These are phyloP conservation scores for Tipula helvola DNA, from an alignment of 2,888 invertebrate species.

Conservation along the genomic window DNA sequence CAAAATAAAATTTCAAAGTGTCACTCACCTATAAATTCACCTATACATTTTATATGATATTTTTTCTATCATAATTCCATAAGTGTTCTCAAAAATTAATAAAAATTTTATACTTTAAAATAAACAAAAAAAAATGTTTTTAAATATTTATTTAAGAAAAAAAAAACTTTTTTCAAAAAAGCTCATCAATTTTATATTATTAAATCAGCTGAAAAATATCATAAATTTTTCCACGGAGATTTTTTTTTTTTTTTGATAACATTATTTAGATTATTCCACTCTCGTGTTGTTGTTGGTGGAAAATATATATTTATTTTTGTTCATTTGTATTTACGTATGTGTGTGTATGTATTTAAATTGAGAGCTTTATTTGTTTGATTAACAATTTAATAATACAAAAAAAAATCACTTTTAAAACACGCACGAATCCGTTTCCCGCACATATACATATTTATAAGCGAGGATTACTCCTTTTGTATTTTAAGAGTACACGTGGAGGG, in stretches of 20 bases:
- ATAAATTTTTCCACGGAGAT: constrained; percentile 38
- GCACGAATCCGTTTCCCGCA: neutral
- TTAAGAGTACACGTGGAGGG: neutral
- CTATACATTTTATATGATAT: neutral
- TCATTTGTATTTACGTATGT: neutral
- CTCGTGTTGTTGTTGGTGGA: neutral
- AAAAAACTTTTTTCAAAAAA: neutral
- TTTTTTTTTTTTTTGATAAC: constrained; percentile 20
- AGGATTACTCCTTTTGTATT: neutral
- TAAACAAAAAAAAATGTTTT: neutral
- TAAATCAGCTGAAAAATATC: constrained; percentile 38
- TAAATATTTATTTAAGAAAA: neutral
- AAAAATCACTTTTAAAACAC: neutral
- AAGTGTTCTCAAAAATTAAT: neutral
- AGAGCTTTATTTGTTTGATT: neutral
- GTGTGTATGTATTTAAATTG: neutral
- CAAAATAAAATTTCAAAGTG: no score
- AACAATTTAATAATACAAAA: neutral
- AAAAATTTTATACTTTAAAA: neutral
- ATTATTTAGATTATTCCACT: neutral
- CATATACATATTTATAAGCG: neutral
- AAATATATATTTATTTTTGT: neutral
- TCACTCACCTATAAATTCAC: neutral
- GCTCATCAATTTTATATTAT: constrained; percentile 15
- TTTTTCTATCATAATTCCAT: neutral